Evolutionary conservation across 2,888 invertebrate genomes (phyloP).

Genomic region (Imbricaverruca yamaguchii): DNA sequence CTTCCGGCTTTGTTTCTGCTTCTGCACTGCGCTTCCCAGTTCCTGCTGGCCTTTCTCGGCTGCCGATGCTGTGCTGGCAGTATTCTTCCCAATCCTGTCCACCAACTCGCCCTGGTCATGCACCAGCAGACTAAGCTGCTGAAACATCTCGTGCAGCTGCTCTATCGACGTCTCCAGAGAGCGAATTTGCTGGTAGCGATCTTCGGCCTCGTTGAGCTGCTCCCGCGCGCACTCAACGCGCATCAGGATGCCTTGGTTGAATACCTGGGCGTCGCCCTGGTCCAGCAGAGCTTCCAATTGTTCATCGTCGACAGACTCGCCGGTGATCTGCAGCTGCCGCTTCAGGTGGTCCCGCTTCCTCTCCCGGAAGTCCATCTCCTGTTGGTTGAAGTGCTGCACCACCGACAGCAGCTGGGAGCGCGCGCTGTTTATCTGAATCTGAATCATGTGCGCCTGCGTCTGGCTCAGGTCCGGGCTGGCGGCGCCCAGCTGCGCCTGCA

Average conservation of each 20-base stretch:
- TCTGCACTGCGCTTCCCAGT: background rate
- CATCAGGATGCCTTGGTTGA: constrained; percentile 1
- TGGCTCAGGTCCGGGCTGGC: background rate
- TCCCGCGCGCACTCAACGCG: background rate
- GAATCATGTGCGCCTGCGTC: background rate
- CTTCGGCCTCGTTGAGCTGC: background rate
- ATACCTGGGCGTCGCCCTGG: background rate
- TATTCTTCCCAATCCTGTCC: background rate
- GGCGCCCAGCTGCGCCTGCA: background rate
- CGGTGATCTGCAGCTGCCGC: background rate
- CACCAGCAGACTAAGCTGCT: background rate
- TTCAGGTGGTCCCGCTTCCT: constrained; percentile 8
- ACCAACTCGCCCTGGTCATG: background rate
- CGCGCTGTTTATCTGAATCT: background rate
- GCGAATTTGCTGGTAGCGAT: constrained; percentile 4
- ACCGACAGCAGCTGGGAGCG: background rate
- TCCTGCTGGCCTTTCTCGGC: background rate
- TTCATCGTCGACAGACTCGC: background rate
- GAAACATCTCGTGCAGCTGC: constrained; percentile 17
- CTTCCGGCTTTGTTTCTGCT: background rate
- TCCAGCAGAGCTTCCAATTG: background rate
- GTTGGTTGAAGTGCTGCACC: background rate
- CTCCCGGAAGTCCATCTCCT: background rate
- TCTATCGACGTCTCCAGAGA: background rate
- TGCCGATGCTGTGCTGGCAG: background rate